phyloP scores from a whole-genome alignment of 2,113 vertebrate species.

The pig (Sus scrofa) region DNA sequence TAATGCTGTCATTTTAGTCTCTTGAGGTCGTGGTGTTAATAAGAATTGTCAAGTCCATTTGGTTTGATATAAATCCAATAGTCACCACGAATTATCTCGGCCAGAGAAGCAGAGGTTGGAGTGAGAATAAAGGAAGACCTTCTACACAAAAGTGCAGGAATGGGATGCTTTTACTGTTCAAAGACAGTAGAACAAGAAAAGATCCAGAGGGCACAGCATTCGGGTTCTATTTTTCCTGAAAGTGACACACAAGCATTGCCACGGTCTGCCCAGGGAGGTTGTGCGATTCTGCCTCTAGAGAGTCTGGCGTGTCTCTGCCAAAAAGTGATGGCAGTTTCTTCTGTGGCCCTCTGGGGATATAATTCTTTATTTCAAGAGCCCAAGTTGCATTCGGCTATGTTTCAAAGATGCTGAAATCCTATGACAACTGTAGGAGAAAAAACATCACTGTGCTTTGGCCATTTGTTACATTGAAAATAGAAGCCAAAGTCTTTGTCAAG shows the following conservation, averaged over 20 bases:
- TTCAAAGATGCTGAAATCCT: background rate
- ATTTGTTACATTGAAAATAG: background rate
- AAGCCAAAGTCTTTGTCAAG: background rate
- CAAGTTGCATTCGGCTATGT: background rate
- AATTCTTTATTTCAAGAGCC: background rate
- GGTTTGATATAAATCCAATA: background rate
- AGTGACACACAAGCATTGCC: rapidly evolving
- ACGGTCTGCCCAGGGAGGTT: background rate
- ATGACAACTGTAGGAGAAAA: background rate
- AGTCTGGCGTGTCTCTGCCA: background rate
- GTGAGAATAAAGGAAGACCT: background rate
- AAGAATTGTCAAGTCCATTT: background rate
- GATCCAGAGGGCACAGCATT: rapidly evolving
- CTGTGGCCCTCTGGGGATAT: background rate
- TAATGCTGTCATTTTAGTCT: background rate
- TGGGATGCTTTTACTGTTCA: background rate
- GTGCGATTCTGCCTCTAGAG: background rate
- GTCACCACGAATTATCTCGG: background rate
- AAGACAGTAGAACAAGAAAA: background rate
- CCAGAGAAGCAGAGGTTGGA: background rate
- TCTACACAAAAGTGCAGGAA: rapidly evolving
- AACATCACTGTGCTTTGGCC: background rate
- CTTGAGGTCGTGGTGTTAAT: background rate
- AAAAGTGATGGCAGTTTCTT: background rate
- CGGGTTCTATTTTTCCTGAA: background rate